Percentiles rank a stretch among this genome's conserved stretches.
Evolutionary conservation across 2,113 vertebrate species (phyloP).

Genomic region (Chionodraco myersi): DNA sequence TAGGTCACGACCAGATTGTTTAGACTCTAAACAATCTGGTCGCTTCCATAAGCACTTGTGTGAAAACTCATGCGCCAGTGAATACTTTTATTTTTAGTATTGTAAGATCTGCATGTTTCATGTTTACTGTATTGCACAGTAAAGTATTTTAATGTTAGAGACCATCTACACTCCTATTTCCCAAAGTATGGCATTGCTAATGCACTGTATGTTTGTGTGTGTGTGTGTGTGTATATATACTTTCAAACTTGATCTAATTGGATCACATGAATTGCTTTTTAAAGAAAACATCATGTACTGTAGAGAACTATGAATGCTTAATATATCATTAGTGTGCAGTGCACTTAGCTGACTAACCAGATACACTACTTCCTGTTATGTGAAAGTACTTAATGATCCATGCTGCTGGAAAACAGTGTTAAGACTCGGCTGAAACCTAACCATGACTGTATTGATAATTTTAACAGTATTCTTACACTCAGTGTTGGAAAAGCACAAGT

Average conservation of each 20-base stretch:
- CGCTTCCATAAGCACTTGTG: background rate
- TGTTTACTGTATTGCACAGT: background rate
- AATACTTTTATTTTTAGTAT: background rate
- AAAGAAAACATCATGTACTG: background rate
- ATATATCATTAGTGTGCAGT: conserved; percentile 32
- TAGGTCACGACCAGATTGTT: conserved; percentile 5
- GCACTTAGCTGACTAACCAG: conserved; percentile 30
- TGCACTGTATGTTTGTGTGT: background rate
- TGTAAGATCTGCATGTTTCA: conserved; percentile 4
- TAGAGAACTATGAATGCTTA: background rate
- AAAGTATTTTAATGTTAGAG: conserved; percentile 8
- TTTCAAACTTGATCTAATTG: conserved; percentile 5
- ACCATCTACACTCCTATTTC: conserved; percentile 24
- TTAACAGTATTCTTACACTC: background rate
- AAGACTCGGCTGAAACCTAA: background rate
- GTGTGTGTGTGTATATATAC: background rate
- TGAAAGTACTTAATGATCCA: conserved; percentile 12
- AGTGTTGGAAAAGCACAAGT: background rate
- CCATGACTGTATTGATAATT: background rate
- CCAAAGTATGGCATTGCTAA: background rate
- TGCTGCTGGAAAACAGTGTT: conserved; percentile 22
- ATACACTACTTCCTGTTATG: conserved; percentile 20
- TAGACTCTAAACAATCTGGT: background rate
- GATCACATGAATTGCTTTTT: background rate
- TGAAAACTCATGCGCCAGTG: background rate